These are phyloP conservation scores for Melikaiella ostensackeni DNA, from an alignment of 2,888 invertebrate species.

Conservation along the genomic window DNA sequence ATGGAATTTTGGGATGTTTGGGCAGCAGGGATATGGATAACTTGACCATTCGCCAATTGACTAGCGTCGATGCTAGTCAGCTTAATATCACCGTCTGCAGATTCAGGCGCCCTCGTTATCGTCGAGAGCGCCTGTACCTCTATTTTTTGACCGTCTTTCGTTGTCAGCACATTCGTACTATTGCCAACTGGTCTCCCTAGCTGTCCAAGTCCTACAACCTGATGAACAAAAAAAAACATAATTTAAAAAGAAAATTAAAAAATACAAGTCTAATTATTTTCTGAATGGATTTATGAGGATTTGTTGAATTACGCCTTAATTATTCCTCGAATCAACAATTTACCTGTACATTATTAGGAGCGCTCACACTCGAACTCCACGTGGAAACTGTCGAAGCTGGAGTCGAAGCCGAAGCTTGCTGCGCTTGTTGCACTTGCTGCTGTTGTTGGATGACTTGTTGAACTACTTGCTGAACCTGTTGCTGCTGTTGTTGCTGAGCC, in stretches of 20 bases:
- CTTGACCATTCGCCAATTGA: conserved; percentile 73
- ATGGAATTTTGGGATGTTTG: conserved; percentile 66
- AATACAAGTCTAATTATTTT: not conserved
- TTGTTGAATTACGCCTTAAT: not conserved
- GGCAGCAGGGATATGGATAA: conserved; percentile 73
- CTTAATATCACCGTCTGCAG: conserved; percentile 70
- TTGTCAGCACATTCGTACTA: conserved; percentile 69
- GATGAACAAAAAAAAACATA: not conserved
- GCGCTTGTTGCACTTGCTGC: conserved; percentile 72
- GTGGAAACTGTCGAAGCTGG: conserved; percentile 72
- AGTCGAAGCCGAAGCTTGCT: conserved; percentile 73
- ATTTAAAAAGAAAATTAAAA: conserved; percentile 21
- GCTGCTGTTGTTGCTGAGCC: conserved; percentile 60
- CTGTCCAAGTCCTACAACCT: conserved; percentile 73
- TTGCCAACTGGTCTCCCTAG: conserved; percentile 66
- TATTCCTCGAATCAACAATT: conserved; percentile 27
- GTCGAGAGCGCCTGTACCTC: conserved; percentile 72
- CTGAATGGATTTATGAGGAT: no score
- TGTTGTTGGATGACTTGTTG: conserved; percentile 56
- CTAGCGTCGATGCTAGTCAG: conserved; percentile 74
- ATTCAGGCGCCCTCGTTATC: conserved; percentile 65
- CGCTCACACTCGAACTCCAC: conserved; percentile 73
- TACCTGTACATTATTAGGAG: conserved; percentile 74
- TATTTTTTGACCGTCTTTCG: conserved; percentile 75
- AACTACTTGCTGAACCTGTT: conserved; percentile 55